A percentile compares a stretch with the other conserved stretches of the same genome.
These are phyloP conservation scores for Aphrophora alni DNA, from an alignment of 2,888 invertebrate genomes.

Conservation along the genomic window DNA sequence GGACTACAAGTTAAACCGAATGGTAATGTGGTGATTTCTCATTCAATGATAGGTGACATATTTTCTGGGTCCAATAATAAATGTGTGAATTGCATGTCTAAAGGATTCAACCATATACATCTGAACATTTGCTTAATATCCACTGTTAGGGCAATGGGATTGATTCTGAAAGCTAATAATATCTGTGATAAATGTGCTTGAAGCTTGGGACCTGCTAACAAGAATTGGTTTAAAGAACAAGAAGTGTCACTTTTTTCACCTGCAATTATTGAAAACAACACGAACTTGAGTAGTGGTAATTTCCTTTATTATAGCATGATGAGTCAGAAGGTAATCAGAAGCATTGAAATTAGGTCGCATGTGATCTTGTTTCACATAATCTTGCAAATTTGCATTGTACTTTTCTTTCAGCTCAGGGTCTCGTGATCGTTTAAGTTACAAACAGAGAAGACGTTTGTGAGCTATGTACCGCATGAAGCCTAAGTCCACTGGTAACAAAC, in stretches of 20 bases:
- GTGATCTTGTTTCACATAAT: constrained; percentile 29
- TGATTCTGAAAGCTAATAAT: too few relatives aligned
- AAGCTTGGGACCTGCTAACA: constrained; percentile 32
- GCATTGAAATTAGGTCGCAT: constrained; percentile 4
- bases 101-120: too few relatives aligned
- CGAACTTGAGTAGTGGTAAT: not conserved
- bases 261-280: constrained; percentile 34
- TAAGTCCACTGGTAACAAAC: not conserved
- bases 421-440: constrained; percentile 19
- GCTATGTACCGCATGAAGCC: not conserved
- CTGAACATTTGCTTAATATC: too few relatives aligned
- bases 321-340: constrained; percentile 33
- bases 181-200: constrained; percentile 17
- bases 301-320: constrained; percentile 35
- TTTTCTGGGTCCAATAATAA: too few relatives aligned
- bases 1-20: too few relatives aligned
- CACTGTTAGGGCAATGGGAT: too few relatives aligned
- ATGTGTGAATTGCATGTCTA: not conserved
- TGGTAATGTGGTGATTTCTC: too few relatives aligned
- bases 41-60: too few relatives aligned
- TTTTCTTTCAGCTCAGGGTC: not conserved
- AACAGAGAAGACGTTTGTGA: not conserved
- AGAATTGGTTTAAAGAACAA: not conserved
- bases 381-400: constrained; percentile 19
- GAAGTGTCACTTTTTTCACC: not conserved